Conservation (phyloP, 2,113 vertebrate species). For the Myiagra hebetior region DNA sequence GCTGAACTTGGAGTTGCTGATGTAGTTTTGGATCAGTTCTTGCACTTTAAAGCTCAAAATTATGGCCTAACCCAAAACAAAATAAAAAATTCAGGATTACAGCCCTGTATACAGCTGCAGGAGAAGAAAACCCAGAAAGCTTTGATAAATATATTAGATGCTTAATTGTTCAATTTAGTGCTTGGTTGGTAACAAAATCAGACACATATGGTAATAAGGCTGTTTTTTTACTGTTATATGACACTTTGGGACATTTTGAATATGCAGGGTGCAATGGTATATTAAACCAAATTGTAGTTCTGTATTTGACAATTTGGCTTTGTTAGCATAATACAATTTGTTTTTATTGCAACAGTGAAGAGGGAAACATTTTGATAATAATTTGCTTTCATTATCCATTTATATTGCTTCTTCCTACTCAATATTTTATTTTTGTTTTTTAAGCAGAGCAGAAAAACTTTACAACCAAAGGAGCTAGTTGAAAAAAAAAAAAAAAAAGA, state of each 20-base stretch:
- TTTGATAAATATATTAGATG: background rate
- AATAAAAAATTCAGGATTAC: background rate
- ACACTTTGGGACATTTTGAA: slow-evolving; percentile 26
- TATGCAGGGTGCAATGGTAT: background rate
- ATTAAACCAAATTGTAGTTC: slow-evolving; percentile 39
- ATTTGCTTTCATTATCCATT: slow-evolving; percentile 46
- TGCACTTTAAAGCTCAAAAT: background rate
- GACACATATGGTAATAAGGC: background rate
- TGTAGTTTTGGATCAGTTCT: background rate
- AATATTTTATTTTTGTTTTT: slow-evolving; percentile 16
- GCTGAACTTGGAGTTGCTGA: background rate
- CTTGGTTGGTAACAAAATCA: background rate
- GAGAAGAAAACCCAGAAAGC: background rate
- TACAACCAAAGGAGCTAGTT: background rate
- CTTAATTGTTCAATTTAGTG: slow-evolving; percentile 34
- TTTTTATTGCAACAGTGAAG: slow-evolving; percentile 30
- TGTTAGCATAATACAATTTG: slow-evolving; percentile 36
- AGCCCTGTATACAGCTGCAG: background rate
- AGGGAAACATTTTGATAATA: slow-evolving; percentile 30
- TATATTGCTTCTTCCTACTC: slow-evolving; percentile 1
- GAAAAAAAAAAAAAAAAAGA: background rate
- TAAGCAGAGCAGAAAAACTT: background rate
- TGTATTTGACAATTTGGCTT: slow-evolving; percentile 33
- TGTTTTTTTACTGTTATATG: background rate
- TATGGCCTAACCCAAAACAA: background rate